Evolutionary conservation across 1,140 invertebrate genomes (phyloP), one percentile per base, ranked within the genome.

Genomic region (Limonius californicus): DNA sequence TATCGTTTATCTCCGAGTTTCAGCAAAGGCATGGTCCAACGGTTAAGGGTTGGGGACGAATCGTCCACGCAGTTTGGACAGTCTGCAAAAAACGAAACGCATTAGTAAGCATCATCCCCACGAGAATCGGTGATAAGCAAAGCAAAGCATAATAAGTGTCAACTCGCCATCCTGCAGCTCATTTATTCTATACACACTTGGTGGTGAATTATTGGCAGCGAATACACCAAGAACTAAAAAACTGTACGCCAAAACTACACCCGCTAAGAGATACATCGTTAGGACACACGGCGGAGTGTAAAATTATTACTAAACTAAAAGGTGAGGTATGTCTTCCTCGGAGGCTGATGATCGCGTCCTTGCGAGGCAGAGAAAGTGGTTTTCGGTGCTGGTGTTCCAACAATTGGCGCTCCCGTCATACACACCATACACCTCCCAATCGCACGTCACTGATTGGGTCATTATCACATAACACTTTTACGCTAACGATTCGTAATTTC

Each of bases 11-110:
- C 89, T 15, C 91, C 91, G 19, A 91, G 84, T 75, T 91, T 91
- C 63, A 92, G 79, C 42, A 94, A 78, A 8, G 91, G 92, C 91
- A 94, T 93, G 14, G 89, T 91, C 90, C 90, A 94, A 74, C 88
- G 84, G 67, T 88, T 89, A 11, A 85, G 81, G 1, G 84, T 79
- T 19, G 83, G 77, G 60, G 82, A 72, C 35, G 81, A 82, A 62
- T 91, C 89, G 58, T 91, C 89, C 61, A 86, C 85, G 71, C 89
- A 91, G 74, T 90, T 91, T 19, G 88, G 84, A 78, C 89, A 91
- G 73, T 89, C 88, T 85, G 80, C 57, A 77, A 83, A 65, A 70
- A 72, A 27, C 3, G 19, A 15, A 39, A 39, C 19, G 16, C 7
- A 39, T n/a, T n/a, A n/a, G n/a, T n/a, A n/a, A n/a, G n/a, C n/a